These are phyloP conservation scores for Hippocampus barbouri DNA, from an alignment of 2,113 vertebrate species.

Conservation along the genomic window DNA sequence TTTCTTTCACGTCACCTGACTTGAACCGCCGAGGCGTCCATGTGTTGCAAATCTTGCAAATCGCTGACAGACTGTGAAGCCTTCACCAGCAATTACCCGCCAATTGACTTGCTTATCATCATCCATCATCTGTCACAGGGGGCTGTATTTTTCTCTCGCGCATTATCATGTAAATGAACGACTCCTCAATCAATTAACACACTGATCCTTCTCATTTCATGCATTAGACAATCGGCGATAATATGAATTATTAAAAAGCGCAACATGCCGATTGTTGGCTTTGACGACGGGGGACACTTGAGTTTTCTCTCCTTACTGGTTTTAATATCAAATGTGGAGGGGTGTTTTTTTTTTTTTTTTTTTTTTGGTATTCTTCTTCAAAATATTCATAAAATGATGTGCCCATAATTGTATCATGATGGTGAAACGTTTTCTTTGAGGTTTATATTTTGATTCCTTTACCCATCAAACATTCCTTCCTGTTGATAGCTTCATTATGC, in stretches of 20 bases:
- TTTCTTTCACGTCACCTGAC: not conserved
- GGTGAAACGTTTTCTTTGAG: constrained; percentile 23
- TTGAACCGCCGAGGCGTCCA: not conserved
- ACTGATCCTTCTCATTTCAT: constrained; percentile 59
- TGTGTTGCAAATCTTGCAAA: constrained; percentile 6
- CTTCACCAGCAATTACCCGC: constrained; percentile 45
- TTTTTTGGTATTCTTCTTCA: not conserved
- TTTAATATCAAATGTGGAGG: constrained; percentile 14
- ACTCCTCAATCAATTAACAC: constrained; percentile 69
- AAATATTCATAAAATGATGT: constrained; percentile 3
- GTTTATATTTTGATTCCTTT: constrained; percentile 18
- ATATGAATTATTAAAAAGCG: constrained; percentile 37
- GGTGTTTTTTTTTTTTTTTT: too few relatives aligned
- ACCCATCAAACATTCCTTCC: constrained; percentile 22
- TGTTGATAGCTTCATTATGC: constrained; percentile 63
- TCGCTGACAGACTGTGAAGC: constrained; percentile 11
- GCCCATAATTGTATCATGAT: not conserved
- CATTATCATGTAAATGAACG: constrained; percentile 66
- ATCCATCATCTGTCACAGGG: constrained; percentile 60
- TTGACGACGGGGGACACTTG: constrained; percentile 26
- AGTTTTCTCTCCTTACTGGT: constrained; percentile 9
- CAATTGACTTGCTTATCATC: constrained; percentile 66
- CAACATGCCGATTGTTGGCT: constrained; percentile 29
- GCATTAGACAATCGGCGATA: constrained; percentile 61
- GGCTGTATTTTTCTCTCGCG: constrained; percentile 50